Conservation (phyloP, 2,113 vertebrate species). For the Pipa parva region DNA sequence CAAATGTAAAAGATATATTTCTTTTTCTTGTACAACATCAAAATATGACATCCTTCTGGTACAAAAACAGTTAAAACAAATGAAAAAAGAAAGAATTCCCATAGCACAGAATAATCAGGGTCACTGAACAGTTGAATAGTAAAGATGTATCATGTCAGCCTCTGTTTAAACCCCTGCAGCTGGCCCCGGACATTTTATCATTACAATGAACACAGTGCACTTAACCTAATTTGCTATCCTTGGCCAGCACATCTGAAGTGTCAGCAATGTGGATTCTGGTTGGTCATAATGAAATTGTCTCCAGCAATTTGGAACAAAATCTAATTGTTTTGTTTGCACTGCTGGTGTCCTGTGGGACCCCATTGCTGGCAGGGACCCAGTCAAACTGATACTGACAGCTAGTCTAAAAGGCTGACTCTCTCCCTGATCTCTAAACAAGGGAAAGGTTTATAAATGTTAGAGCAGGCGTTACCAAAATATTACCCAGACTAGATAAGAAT, state of each 20-base stretch:
- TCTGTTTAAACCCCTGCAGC: constrained; percentile 8
- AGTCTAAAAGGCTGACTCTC: too few species aligned
- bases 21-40: too few species aligned
- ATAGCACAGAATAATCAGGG: not conserved
- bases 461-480: too few species aligned
- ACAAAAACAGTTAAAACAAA: too few species aligned
- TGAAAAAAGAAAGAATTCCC: too few species aligned
- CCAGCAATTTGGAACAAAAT: constrained; percentile 14
- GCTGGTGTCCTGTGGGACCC: constrained; percentile 6
- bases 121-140: not conserved
- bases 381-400: not conserved
- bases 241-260: constrained; percentile 18
- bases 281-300: constrained; percentile 26
- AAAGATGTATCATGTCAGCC: not conserved
- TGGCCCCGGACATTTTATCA: constrained; percentile 5
- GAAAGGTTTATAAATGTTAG: too few species aligned
- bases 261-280: constrained; percentile 2
- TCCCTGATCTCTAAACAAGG: too few species aligned
- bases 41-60: too few species aligned
- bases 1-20: not conserved
- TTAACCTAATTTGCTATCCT: constrained; percentile 30
- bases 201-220: constrained; percentile 23
- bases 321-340: constrained; percentile 32
- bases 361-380: too few species aligned
- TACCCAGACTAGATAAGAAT: too few species aligned